Percentiles rank a stretch among this genome's conserved stretches.
Conservation (phyloP, 30 jellyfish, hydroid and myxozoan genomes). For the Turritopsis rubra region DNA sequence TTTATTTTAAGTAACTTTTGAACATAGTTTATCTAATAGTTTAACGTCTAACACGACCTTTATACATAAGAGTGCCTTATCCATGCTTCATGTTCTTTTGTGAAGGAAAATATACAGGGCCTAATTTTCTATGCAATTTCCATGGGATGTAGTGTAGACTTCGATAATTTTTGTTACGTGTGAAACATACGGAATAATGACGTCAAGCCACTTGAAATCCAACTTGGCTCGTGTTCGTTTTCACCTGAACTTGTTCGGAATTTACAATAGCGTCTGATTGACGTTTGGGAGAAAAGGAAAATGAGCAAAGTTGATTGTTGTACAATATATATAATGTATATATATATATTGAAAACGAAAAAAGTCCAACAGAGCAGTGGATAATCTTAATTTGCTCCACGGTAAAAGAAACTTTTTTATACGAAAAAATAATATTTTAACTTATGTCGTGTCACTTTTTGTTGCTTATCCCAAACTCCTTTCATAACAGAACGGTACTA, state of each 20-base stretch:
- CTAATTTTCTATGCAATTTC: background rate
- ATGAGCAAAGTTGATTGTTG: background rate
- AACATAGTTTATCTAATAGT: no score
- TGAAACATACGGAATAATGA: background rate
- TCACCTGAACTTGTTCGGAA: background rate
- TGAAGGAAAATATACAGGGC: background rate
- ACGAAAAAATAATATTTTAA: background rate
- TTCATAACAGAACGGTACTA: no score
- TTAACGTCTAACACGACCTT: no score
- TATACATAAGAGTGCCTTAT: no score
- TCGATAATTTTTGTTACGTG: background rate
- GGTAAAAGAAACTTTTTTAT: background rate
- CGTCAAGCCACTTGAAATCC: background rate
- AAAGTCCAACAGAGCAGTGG: background rate
- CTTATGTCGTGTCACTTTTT: background rate
- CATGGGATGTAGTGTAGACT: background rate
- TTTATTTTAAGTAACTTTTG: no score
- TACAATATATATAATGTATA: background rate
- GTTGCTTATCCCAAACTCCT: background rate
- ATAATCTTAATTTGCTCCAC: background rate
- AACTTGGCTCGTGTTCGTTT: background rate
- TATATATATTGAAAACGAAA: background rate
- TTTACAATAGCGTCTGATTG: no score
- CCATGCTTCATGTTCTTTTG: background rate
- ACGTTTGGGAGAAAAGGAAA: background rate